Conservation (phyloP, 1,140 invertebrate species). For the Diabrotica undecimpunctata region DNA sequence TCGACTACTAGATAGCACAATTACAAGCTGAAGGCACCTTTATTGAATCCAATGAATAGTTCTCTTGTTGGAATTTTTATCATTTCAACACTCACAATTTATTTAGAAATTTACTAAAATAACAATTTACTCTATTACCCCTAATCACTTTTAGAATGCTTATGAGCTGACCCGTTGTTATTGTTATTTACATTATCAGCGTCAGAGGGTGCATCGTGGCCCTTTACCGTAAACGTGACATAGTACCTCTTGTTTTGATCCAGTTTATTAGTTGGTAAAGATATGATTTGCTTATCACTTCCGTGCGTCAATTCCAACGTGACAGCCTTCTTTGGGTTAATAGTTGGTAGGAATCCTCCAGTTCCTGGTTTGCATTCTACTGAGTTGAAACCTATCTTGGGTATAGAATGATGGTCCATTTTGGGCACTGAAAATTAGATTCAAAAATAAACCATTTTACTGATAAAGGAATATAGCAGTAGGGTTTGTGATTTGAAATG, state of each 20-base stretch:
- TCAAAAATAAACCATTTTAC: not conserved
- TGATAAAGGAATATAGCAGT: too few species aligned
- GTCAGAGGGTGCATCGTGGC: conserved; percentile 40
- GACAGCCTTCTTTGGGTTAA: conserved; percentile 57
- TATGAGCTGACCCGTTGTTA: conserved; percentile 31
- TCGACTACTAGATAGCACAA: too few species aligned
- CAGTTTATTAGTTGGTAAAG: conserved; percentile 76
- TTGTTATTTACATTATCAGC: conserved; percentile 23
- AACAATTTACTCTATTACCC: not conserved
- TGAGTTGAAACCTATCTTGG: conserved; percentile 57
- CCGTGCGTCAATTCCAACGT: conserved; percentile 76
- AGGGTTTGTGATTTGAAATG: too few species aligned
- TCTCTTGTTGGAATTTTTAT: too few species aligned
- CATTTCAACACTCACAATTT: too few species aligned
- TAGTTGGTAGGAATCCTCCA: conserved; percentile 58
- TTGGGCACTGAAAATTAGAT: conserved; percentile 58
- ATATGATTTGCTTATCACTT: conserved; percentile 76
- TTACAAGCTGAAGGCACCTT: too few species aligned
- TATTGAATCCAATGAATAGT: too few species aligned
- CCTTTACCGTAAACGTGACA: conserved; percentile 84
- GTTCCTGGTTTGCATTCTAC: conserved; percentile 45
- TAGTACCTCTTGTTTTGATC: conserved; percentile 86
- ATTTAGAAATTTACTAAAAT: too few species aligned
- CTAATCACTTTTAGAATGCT: conserved; percentile 45
- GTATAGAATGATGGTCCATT: conserved; percentile 71